Evolutionary conservation across 1,140 invertebrate species (phyloP), one percentile per base, ranked within the genome.

Genomic region (Leptinotarsa texana): DNA sequence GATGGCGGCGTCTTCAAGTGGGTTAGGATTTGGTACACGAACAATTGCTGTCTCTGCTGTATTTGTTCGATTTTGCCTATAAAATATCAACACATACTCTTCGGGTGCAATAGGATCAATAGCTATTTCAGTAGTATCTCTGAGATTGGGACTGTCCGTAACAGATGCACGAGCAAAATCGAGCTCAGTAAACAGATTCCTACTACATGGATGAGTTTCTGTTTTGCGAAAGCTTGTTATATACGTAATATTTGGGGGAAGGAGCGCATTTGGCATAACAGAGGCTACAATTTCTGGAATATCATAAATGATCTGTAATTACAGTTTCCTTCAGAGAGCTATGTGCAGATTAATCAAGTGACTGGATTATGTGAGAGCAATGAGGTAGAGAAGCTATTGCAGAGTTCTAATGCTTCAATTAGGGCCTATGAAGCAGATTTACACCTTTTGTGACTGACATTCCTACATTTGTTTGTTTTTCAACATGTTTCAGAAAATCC

Each of bases 301-400:
- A 71, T 88, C 85, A 79, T 87, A 88, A 33, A 88, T 89, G 78
- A 88, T 80, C 86, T 86, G 89, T n/a, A 73, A 81, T 81, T 66
- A 85, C 77, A 76, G 79, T 74, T 18, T 71, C 82, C 75, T 87
- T 88, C 5, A 87, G 82, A 17, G 81, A 72, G 84, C 51, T 2
- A 57, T 57, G n/a, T 17, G n/a, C 51, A 57, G 13, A 15, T 51
- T 6, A 13, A 51, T 51, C 11, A 3, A 51, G 17, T 51, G 49
- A n/a, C 51, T 17, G 51, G 51, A 57, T 15, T 6, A 5, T 57
- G 5, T 57, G 51, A 4, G 15, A 3, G 51, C 15, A 57, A 57
- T n/a, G 51, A n/a, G 1, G 63, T 65, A 15, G 21, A 65, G 86
- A 77, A 8, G 81, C 73, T 82, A 70, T 21, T 79, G 80, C 49